phyloP scores from a whole-genome alignment of 35 echinoderm and acorn worm genomes.

The Amphiura filiformis region DNA sequence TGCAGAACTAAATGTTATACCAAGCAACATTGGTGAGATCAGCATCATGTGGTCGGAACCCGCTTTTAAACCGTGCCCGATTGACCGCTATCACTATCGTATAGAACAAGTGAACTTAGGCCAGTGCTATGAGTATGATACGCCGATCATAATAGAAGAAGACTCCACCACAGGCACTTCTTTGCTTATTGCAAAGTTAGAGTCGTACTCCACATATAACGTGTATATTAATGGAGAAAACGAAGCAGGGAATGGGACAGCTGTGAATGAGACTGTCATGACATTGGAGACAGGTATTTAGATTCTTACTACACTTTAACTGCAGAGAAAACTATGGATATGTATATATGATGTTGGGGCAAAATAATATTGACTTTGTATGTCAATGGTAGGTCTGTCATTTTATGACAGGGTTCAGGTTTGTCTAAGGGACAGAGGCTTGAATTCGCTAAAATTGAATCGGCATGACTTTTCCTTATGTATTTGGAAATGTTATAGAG shows the following conservation, averaged over 20 bases:
- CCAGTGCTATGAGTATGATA: background rate
- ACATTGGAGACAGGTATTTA: background rate
- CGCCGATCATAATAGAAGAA: background rate
- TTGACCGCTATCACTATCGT: background rate
- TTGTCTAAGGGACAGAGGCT: too few relatives aligned
- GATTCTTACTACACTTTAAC: too few relatives aligned
- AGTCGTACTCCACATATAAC: background rate
- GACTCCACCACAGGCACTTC: background rate
- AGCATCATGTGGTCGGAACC: background rate
- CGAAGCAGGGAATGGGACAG: background rate
- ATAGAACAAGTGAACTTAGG: background rate
- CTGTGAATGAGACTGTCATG: background rate
- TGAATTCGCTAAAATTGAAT: too few relatives aligned
- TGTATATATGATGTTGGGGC: too few relatives aligned
- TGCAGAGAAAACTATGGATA: too few relatives aligned
- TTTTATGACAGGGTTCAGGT: too few relatives aligned
- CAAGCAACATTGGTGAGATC: background rate
- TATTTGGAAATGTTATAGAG: too few relatives aligned
- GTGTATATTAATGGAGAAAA: background rate
- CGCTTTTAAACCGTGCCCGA: background rate
- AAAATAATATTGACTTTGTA: too few relatives aligned
- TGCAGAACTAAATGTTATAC: background rate
- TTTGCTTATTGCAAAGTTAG: background rate
- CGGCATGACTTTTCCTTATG: too few relatives aligned
- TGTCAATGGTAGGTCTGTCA: too few relatives aligned